Base-by-base conservation (phyloP, 2,888 invertebrate species). In the Andrena chrysosceles region DNA sequence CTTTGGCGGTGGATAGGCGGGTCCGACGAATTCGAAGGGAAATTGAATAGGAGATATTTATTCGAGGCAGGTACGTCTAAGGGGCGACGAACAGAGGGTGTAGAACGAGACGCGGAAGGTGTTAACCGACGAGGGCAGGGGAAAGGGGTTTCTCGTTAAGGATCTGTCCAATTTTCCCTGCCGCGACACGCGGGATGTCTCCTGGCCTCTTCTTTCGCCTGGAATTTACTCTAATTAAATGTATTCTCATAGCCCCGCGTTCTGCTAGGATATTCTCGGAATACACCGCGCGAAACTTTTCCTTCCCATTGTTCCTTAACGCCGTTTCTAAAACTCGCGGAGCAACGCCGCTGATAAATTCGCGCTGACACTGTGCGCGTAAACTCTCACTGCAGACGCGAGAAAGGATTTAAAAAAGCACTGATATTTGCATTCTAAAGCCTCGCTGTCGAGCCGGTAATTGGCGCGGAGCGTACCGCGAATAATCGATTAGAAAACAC, bases 161-260 rank as follows among this genome's bases (percentile, higher is more conserved):
- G 69, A 79, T 77, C 84, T 71, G 83, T 83, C 80, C 75, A 66
- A 84, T 82, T 75, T 63, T 82, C 66, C 67, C 77, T 63, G 78
- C 59, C 26, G 20, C 52, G 23, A 33, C 8, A 70, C 35, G 29
- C 2, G 64, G 35, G 52, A 52, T 8, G 73, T 67, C 62, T 35
- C 60, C 31, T 29, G 67, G 70, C 74, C 68, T 60, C 64, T 64
- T 74, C 69, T 78, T 71, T 82, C 81, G 69, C 77, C 73, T 54
- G 80, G 83, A 86, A 87, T 87, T 84, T 73, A 74, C 69, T 77
- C 86, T 84, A 88, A 89, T 85, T 86, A 88, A 88, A 86, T 84
- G 78, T 84, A 84, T 81, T 84, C 87, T 81, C 62, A 78, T 69
- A 71, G 73, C 69, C 86, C 71, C 81, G 78, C 49, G 52, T 81